Evolutionary conservation across 1,140 invertebrate species (phyloP).

Genomic region (Trichomalopsis sarcophagae): DNA sequence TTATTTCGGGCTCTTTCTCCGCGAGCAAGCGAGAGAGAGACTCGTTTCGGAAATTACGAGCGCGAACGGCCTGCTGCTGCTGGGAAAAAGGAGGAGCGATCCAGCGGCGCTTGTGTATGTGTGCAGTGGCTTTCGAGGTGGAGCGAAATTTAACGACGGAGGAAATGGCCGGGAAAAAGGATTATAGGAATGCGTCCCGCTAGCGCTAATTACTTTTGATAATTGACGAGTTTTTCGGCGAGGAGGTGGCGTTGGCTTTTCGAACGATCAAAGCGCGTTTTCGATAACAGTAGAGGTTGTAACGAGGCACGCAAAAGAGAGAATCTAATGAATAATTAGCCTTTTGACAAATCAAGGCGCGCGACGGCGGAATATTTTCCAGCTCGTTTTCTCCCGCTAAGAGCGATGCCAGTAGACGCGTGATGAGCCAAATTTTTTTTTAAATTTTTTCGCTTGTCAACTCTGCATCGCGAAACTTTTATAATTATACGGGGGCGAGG

Average conservation of each 20-base stretch:
- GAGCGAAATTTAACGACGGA: constrained; percentile 18
- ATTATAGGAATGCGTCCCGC: not conserved
- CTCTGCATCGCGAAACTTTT: not conserved
- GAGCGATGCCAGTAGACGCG: no score
- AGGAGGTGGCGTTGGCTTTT: not conserved
- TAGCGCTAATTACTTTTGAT: constrained; percentile 37
- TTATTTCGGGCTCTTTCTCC: constrained; percentile 61
- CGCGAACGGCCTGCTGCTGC: not conserved
- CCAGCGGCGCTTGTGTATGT: not conserved
- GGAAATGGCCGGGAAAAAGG: constrained; percentile 6
- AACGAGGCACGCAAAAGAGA: not conserved
- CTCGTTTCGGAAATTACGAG: constrained; percentile 38
- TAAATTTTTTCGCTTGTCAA: not conserved
- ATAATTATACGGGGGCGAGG: not conserved
- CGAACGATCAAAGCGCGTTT: not conserved
- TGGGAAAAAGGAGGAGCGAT: not conserved
- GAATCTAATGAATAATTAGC: constrained; percentile 18
- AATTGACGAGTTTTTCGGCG: not conserved
- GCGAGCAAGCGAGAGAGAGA: not conserved
- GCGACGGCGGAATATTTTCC: not conserved
- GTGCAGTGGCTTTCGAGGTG: not conserved
- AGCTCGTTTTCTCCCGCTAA: not conserved
- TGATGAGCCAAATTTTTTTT: not conserved
- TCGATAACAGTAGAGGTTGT: no score
- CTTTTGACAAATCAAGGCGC: constrained; percentile 37